These are phyloP conservation scores for Cheirogaleus medius DNA, from an alignment of 2,113 vertebrate genomes.

Conservation along the genomic window DNA sequence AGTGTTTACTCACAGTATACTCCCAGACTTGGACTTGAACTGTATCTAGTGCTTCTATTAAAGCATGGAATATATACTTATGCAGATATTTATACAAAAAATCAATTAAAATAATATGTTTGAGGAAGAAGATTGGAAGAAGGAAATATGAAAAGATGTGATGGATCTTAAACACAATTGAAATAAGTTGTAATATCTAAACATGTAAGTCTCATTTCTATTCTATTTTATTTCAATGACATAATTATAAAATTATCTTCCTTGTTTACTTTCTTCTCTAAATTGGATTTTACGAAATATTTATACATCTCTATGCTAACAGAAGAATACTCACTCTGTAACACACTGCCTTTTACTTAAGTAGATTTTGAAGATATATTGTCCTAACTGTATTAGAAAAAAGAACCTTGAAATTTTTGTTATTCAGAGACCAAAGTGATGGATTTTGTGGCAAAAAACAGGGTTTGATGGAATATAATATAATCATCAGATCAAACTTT, in stretches of 20 bases:
- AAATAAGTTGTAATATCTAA: background rate
- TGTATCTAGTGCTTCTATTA: background rate
- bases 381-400: background rate
- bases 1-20: background rate
- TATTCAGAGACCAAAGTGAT: background rate
- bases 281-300: background rate
- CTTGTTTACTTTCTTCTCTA: background rate
- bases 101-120: background rate
- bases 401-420: conserved; percentile 29
- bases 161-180: background rate
- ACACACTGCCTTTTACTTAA: background rate
- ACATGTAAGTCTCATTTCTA: background rate
- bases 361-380: background rate
- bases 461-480: background rate
- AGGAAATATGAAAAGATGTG: background rate
- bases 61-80: background rate
- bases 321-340: background rate
- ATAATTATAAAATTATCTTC: conserved; percentile 10
- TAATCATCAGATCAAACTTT: conserved; percentile 41
- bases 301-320: background rate
- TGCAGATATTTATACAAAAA: background rate
- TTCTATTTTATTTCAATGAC: conserved; percentile 3
- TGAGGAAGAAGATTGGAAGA: background rate
- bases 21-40: background rate
- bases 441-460: background rate